Base-by-base conservation (phyloP, 2,113 vertebrate genomes). In the Mola mola region DNA sequence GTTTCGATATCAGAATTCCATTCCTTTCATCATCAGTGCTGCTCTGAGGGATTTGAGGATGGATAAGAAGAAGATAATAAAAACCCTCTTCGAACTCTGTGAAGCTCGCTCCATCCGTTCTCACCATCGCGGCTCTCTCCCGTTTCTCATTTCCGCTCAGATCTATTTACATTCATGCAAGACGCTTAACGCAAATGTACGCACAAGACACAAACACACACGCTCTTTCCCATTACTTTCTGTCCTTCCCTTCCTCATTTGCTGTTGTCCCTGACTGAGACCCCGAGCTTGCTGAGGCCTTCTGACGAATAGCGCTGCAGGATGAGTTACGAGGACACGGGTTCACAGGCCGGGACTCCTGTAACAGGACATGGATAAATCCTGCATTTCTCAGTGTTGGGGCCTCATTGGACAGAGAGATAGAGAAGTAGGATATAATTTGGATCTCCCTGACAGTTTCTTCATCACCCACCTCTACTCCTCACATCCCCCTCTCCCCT, bases 351-450 rank as follows among this genome's bases (percentile, higher is more conserved):
- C 12, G 2, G 41, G 26, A 8, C 46, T 53, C 58, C 57, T 50
- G 43, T 78, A 69, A 76, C 55, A 53, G 60, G 74, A 64, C 74
- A 17, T n/a, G 43, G 72, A 83, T 75, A 66, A 78, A 78, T 77
- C 64, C 33, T 69, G 44, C 49, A 57, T 72, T 70, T 65, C 50
- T 48, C 33, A 42, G 37, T 50, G 52, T 37, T 40, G 21, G 15
- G 33, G 71, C 57, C 51, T 61, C 52, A 64, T 20, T 47, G 68
- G 64, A 66, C 69, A n/a, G n/a, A n/a, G 66, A 48, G 50, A 52
- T 37, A 72, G 47, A 70, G 60, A 68, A 77, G 50, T 38, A 22
- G 62, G 68, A 50, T 38, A 44, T 59, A 50, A 68, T 44, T 38
- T 69, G 62, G 40, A 62, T 51, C 46, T 49, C 56, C 53, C 53